Base-by-base conservation (phyloP, 2,797 vertebrate genomes). In the Pyrocephalus nanus region DNA sequence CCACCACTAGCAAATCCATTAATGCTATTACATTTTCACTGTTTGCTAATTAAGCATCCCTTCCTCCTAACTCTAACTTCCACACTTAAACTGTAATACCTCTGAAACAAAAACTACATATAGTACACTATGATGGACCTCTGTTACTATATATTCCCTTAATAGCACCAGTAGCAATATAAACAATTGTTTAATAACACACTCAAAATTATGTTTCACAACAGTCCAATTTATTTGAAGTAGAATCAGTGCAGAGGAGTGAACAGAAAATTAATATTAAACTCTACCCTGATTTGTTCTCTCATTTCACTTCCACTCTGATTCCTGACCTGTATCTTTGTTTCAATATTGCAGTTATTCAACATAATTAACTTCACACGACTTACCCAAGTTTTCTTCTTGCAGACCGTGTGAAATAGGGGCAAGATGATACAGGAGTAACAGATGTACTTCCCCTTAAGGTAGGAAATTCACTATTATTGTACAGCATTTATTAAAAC, bases 301-400 rank as follows among this genome's bases (percentile, higher is more conserved):
- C 87, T 40, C 25, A 83, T 83, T 85, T 87, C 38, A 40, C 10
- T 74, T 88, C 30, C 29, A 61, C 36, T 53, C 22, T 57, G 6
- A 65, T 11, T 77, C 42, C 12, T 12, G 2, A 79, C 26, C 20
- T 80, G 53, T 55, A 48, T 43, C 32, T 72, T 50, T 75, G 32
- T 67, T 75, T 74, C n/a, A 72, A 58, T 54, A 48, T 4, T 80
- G 36, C 21, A 91, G 65, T 30, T 77, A 90, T 55, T 90, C 75
- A 76, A 82, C 40, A 58, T n/a, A 64, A 80, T 65, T 43, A 75
- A 55, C 40, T 84, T 75, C 47, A 61, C 11, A 30, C 36, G 40
- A 95, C 96, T 87, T 97, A 99, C 98, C 97, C 96, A 82, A 97
- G 88, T 83, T 95, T 86, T 83, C 92, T 93, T 40, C 57, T 58